Percentiles rank a stretch among this genome's conserved stretches.
These are phyloP conservation scores for Timema cristinae DNA, from an alignment of 2,888 invertebrate species.

Conservation along the genomic window DNA sequence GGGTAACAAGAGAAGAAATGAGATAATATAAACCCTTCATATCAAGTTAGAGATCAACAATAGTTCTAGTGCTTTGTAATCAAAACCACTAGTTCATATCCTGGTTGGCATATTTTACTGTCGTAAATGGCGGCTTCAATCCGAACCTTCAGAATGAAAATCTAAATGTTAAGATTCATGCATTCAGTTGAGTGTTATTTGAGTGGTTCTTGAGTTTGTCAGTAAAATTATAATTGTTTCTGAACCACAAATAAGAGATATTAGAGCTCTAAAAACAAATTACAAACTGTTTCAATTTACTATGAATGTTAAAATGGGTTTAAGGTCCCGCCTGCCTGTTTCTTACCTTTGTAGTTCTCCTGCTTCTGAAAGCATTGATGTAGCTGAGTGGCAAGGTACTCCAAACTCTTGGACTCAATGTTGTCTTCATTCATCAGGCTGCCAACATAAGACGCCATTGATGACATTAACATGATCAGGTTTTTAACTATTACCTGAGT, in stretches of 20 bases:
- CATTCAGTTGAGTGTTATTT: no score
- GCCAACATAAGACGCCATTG: conserved; percentile 37
- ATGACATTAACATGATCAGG: background rate
- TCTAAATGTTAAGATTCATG: no score
- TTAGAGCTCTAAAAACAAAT: no score
- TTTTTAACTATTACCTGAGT: no score
- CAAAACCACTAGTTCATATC: conserved; percentile 32
- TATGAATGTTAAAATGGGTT: no score
- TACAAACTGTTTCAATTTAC: no score
- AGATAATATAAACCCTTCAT: conserved; percentile 4
- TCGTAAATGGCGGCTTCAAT: no score
- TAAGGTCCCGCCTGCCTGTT: background rate
- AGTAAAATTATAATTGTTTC: no score
- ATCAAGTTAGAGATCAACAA: conserved; percentile 6
- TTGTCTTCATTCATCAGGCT: conserved; percentile 71
- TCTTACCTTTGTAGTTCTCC: conserved; percentile 71
- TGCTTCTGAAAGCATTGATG: conserved; percentile 74
- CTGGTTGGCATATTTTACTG: no score
- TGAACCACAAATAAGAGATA: no score
- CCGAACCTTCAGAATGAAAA: no score
- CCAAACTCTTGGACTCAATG: conserved; percentile 69
- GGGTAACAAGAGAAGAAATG: conserved; percentile 39
- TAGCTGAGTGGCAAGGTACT: conserved; percentile 68
- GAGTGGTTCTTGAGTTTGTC: no score
- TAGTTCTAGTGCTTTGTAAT: conserved; percentile 3